phyloP scores from a whole-genome alignment of 2,113 vertebrate species.

The Natator depressus region DNA sequence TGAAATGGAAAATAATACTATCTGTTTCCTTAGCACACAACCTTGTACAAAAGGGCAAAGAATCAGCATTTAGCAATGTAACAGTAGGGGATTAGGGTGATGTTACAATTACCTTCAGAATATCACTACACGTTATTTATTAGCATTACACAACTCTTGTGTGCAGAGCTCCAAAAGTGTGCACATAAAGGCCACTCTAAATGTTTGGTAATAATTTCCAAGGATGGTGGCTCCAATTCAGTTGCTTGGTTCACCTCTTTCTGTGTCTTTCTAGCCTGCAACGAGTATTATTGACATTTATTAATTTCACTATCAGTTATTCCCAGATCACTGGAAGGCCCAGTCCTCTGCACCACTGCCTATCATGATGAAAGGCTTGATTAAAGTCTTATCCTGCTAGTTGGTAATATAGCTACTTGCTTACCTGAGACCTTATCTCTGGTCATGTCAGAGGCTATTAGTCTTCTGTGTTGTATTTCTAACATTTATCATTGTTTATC shows the following conservation, averaged over 20 bases:
- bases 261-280: neutral
- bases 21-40: neutral
- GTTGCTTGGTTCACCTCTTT: neutral
- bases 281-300: neutral
- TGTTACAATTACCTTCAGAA: neutral
- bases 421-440: neutral
- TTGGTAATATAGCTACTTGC: neutral
- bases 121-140: neutral
- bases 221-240: neutral
- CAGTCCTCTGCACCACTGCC: neutral
- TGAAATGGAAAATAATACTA: neutral
- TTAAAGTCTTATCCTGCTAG: neutral
- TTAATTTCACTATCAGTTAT: neutral
- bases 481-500: neutral
- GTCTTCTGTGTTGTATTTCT: neutral
- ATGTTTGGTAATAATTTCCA: fast-evolving
- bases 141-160: neutral
- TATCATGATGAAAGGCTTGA: neutral
- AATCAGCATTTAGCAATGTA: neutral
- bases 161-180: neutral
- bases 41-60: neutral
- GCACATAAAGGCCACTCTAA: fast-evolving
- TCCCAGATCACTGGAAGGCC: neutral
- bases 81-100: neutral
- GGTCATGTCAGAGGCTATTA: neutral